Base-by-base conservation (phyloP, 2,888 invertebrate genomes). In the Plutella xylostella region DNA sequence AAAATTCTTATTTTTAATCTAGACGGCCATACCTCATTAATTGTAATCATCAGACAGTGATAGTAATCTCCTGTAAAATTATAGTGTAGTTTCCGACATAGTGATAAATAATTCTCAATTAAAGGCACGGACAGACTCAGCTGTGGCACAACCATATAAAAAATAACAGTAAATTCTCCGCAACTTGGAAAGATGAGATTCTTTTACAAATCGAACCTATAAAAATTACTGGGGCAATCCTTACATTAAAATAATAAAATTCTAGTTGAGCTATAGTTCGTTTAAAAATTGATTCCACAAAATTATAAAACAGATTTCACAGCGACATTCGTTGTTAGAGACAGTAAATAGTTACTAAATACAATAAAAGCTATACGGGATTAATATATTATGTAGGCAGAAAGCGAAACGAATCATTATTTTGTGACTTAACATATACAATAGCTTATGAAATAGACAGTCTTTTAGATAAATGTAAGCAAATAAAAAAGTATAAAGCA, bases 341-440 rank as follows among this genome's bases (percentile, higher is more conserved):
- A 66, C 58, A 65, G 62, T 68, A 67, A 64, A 64, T 54, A 64
- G 62, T 66, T 68, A 67, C 49, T 55, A 70, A 12, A 20, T 9
- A 35, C n/a, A 38, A 21, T 5, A 18, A 22, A 39, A 22, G 22
- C 39, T 22, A 2, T 14, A 14, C 14, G 1, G 5, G 9, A 25
- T 7, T 5, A 25, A 9, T 5, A 25, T 7, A 25, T 25, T 25
- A 5, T 25, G 9, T 9, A 14, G 19, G 19, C 19, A n/a, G 19
- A 20, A n/a, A 37, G 37, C 21, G 39, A 9, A 22, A 14, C 3
- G 39, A 14, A 22, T 39, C 21, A 15, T 12, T 31, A 31, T 12
- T 83, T 83, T 83, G 82, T 82, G 80, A 82, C 82, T 77, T 78
- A 79, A 70, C 55, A 67, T 33, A 74, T 76, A 74, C 72, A 72